Evolutionary conservation across 92 coral and sea anemone species (phyloP).

Genomic region (Meandrina meandrites): DNA sequence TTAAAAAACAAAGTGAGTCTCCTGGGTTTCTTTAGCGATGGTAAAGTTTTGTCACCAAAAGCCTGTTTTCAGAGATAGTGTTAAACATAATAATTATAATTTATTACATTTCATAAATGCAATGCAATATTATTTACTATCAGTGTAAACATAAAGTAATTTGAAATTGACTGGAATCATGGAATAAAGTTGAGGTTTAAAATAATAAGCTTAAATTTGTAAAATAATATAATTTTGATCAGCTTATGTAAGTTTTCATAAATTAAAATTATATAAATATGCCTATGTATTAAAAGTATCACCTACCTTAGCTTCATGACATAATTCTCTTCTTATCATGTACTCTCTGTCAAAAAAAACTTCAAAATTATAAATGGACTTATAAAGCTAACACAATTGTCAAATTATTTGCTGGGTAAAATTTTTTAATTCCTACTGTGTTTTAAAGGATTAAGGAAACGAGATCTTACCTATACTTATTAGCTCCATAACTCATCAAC

Average conservation of each 20-base stretch:
- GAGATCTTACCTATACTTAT: constrained; percentile 87
- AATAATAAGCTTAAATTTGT: too few relatives aligned
- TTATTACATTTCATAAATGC: constrained; percentile 6
- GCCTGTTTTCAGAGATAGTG: constrained; percentile 49
- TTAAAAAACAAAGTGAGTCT: constrained; percentile 86
- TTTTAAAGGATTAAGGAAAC: not conserved
- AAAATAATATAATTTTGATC: too few relatives aligned
- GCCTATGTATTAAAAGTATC: not conserved
- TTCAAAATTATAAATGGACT: not conserved
- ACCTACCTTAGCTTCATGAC: constrained; percentile 83
- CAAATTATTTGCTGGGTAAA: not conserved
- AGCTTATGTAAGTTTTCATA: too few relatives aligned
- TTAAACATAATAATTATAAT: not conserved
- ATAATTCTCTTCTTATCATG: constrained; percentile 85
- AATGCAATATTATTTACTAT: not conserved
- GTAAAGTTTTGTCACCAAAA: constrained; percentile 76
- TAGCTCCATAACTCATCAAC: constrained; percentile 81
- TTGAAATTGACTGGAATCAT: not conserved
- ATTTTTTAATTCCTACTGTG: not conserved
- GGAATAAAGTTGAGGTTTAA: too few relatives aligned
- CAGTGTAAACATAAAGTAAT: not conserved
- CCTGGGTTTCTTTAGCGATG: constrained; percentile 90
- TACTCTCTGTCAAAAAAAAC: constrained; percentile 75
- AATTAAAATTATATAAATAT: too few relatives aligned
- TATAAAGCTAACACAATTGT: too few relatives aligned